These are phyloP conservation scores for Cryptus armator DNA, from an alignment of 2,888 invertebrate genomes.

Conservation along the genomic window DNA sequence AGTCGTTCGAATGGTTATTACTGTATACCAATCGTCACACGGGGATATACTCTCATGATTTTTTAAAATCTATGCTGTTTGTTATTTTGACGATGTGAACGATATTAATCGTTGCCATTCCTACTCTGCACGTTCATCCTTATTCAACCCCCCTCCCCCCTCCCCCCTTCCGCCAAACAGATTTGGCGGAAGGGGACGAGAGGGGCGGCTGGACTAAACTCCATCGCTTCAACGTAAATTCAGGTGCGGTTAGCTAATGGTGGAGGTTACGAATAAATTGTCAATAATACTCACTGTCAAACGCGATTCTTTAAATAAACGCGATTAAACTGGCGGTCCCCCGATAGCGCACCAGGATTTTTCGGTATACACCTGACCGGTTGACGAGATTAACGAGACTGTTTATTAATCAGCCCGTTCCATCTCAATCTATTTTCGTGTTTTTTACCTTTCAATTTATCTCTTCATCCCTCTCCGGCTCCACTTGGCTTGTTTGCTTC, in stretches of 20 bases:
- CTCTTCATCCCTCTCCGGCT: neutral
- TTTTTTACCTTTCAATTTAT: neutral
- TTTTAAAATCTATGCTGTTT: neutral
- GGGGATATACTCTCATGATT: neutral
- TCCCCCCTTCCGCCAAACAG: no score
- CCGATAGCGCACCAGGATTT: neutral
- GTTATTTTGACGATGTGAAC: neutral
- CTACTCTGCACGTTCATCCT: neutral
- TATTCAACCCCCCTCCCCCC: no score
- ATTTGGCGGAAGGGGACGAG: neutral
- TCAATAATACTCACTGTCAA: neutral
- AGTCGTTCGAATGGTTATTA: neutral
- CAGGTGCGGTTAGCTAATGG: neutral
- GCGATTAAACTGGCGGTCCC: neutral
- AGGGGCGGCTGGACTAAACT: neutral
- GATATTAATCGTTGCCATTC: neutral
- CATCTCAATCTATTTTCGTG: slow-evolving; percentile 12
- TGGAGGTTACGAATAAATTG: neutral
- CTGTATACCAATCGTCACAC: neutral
- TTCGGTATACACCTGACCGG: neutral
- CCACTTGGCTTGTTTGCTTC: neutral
- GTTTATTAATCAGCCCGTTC: slow-evolving; percentile 10
- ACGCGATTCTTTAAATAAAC: neutral
- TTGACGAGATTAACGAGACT: slow-evolving; percentile 6
- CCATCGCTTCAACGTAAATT: neutral